These are phyloP conservation scores for Saxidomus purpurata DNA, from an alignment of 1,140 invertebrate genomes.

Conservation along the genomic window DNA sequence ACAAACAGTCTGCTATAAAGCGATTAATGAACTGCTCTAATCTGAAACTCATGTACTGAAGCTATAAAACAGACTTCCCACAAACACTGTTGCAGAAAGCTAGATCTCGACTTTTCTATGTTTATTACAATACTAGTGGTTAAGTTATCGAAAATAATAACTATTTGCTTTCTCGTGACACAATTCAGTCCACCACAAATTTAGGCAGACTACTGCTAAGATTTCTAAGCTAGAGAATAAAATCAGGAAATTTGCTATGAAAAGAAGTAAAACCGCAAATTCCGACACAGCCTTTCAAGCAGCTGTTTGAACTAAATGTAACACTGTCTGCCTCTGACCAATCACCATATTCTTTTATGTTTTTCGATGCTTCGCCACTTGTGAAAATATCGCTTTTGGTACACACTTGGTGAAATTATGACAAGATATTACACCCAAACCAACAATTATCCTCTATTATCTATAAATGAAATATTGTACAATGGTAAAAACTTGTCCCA, in stretches of 20 bases:
- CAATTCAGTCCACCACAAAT: slow-evolving; percentile 31
- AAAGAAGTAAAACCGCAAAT: neutral
- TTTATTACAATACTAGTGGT: slow-evolving; percentile 32
- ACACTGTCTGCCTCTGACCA: neutral
- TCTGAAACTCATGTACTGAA: slow-evolving; percentile 45
- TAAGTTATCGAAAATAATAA: slow-evolving; percentile 36
- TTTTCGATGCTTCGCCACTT: too few species aligned
- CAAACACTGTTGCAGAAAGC: slow-evolving; percentile 44
- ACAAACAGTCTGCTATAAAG: too few species aligned
- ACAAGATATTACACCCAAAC: too few species aligned
- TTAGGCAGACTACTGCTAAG: slow-evolving; percentile 38
- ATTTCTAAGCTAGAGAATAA: slow-evolving; percentile 28
- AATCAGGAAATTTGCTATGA: slow-evolving; percentile 4
- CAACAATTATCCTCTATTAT: too few species aligned
- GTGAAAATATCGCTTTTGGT: too few species aligned
- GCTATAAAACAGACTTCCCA: slow-evolving; percentile 37
- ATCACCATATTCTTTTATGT: too few species aligned
- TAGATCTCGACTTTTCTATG: slow-evolving; percentile 9
- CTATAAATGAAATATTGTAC: neutral
- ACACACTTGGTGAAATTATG: too few species aligned
- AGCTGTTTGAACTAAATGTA: neutral
- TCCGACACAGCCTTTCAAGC: neutral
- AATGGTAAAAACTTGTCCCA: neutral
- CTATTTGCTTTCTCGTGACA: neutral
- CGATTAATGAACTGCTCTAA: slow-evolving; percentile 45